Evolutionary conservation across 2,797 vertebrate genomes (phyloP).

Genomic region (Galagoides demidoff): DNA sequence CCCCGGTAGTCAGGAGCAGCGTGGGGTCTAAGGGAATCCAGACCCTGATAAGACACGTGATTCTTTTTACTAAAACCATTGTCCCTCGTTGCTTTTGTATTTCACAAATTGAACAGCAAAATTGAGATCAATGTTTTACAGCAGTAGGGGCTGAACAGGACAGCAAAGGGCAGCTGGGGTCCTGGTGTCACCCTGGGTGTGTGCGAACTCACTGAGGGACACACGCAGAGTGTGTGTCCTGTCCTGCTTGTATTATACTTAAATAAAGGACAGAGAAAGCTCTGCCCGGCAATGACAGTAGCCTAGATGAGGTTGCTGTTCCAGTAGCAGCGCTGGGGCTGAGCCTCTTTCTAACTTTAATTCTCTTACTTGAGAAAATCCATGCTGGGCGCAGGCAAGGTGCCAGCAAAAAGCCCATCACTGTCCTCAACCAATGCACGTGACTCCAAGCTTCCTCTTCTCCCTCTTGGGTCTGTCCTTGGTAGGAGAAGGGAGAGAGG

Average conservation of each 20-base stretch:
- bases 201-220: background rate
- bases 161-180: rapidly evolving
- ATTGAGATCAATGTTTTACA: background rate
- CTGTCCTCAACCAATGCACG: rapidly evolving
- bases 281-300: background rate
- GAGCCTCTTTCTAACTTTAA: background rate
- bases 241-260: background rate
- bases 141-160: background rate
- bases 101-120: background rate
- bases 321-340: rapidly evolving
- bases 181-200: background rate
- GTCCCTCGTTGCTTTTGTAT: background rate
- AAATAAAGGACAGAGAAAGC: background rate
- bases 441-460: background rate
- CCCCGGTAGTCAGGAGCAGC: background rate
- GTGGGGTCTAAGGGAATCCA: background rate
- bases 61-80: background rate
- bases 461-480: background rate
- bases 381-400: rapidly evolving
- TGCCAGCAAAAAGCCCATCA: background rate
- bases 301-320: background rate
- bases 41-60: background rate
- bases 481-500: rapidly evolving
- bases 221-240: rapidly evolving
- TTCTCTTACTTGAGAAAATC: background rate